Percentiles rank a stretch among this genome's conserved stretches.
Evolutionary conservation across 2,797 vertebrate species (phyloP).

Genomic region (Sus cebifrons): DNA sequence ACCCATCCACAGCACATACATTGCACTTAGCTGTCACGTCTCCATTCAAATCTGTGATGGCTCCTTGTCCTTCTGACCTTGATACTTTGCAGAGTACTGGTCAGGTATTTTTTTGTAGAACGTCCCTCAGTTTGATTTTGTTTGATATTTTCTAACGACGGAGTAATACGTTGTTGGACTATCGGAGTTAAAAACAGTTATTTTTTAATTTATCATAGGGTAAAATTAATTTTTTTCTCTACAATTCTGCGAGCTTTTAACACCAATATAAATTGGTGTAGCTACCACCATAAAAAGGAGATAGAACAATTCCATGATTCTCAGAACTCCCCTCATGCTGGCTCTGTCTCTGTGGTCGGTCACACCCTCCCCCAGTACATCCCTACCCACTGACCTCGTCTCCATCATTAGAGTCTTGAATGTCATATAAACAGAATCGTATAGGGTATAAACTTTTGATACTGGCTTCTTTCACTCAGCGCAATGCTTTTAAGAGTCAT

Average conservation of each 20-base stretch:
- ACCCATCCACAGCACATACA: not conserved
- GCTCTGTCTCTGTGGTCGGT: not conserved
- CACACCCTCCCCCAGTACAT: not conserved
- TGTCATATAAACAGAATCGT: not conserved
- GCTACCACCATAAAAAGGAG: not conserved
- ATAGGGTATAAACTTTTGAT: not conserved
- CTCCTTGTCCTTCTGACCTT: slow-evolving; percentile 13
- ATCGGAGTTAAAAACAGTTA: not conserved
- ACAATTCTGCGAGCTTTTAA: not conserved
- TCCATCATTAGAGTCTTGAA: not conserved
- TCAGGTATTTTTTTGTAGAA: slow-evolving; percentile 36
- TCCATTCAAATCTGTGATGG: not conserved
- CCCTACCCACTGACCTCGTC: not conserved
- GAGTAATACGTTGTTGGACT: slow-evolving; percentile 1
- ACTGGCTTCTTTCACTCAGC: not conserved
- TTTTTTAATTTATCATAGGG: not conserved
- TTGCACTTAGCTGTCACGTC: not conserved
- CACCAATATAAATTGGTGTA: not conserved
- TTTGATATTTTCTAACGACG: not conserved
- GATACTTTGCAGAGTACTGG: not conserved
- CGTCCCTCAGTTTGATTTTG: not conserved
- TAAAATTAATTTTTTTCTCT: slow-evolving; percentile 27
- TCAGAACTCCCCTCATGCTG: not conserved
- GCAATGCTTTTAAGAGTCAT: slow-evolving; percentile 20
- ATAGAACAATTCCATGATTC: not conserved